Evolutionary conservation across 2,888 invertebrate genomes (phyloP).

Genomic region (Calliphora vomitoria): DNA sequence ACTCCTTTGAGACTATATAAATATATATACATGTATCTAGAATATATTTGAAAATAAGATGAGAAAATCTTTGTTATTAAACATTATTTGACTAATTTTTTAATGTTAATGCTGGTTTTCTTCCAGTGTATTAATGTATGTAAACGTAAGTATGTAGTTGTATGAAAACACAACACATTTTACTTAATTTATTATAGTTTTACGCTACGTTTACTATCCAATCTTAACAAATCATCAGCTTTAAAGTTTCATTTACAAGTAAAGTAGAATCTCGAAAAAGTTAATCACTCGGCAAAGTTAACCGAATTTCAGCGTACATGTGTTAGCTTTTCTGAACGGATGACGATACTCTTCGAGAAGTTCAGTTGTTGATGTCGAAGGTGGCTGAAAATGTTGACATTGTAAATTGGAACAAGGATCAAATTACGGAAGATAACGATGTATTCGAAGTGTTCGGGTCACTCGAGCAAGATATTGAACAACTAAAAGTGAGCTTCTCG

Average conservation of each 20-base stretch:
- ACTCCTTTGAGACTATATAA: not conserved
- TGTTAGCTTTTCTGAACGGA: too few species aligned
- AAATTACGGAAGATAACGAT: too few species aligned
- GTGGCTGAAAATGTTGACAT: too few species aligned
- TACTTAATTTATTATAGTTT: slow-evolving; percentile 32
- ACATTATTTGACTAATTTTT: not conserved
- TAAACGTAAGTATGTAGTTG: not conserved
- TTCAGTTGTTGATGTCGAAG: too few species aligned
- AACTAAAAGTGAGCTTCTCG: too few species aligned
- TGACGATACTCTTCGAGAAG: too few species aligned
- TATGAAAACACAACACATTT: not conserved
- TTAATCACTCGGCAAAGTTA: too few species aligned
- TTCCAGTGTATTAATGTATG: slow-evolving; percentile 21
- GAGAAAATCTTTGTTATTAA: not conserved
- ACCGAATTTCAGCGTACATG: too few species aligned
- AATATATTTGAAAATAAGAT: not conserved
- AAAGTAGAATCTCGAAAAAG: too few species aligned
- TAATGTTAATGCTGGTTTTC: not conserved
- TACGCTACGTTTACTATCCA: slow-evolving; percentile 47
- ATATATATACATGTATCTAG: not conserved
- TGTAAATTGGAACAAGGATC: too few species aligned
- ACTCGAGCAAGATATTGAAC: too few species aligned
- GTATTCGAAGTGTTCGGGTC: too few species aligned
- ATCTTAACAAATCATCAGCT: slow-evolving; percentile 52
- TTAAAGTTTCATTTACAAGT: slow-evolving; percentile 28